Percentiles rank a stretch among this genome's conserved stretches.
These are phyloP conservation scores for Acipenser oxyrinchus DNA, from an alignment of 2,797 vertebrate species.

Conservation along the genomic window DNA sequence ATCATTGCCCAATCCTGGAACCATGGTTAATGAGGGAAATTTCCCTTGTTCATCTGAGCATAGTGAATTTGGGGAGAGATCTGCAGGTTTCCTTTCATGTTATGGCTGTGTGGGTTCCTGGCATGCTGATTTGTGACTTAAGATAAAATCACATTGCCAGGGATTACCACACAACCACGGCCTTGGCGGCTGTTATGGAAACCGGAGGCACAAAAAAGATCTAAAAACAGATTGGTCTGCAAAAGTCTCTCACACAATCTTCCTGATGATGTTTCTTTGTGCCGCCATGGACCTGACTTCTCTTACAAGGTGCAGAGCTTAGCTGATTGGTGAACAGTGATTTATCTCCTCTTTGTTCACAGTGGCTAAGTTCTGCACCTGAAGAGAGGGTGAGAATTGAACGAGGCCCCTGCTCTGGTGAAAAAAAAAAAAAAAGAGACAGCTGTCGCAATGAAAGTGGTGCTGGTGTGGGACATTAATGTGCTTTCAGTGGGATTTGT, in stretches of 20 bases:
- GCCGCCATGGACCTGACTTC: constrained; percentile 56
- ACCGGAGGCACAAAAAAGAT: constrained; percentile 36
- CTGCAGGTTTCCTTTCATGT: constrained; percentile 61
- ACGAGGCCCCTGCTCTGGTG: neutral
- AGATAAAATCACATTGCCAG: constrained; percentile 99
- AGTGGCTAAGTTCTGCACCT: constrained; percentile 99
- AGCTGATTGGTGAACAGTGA: constrained; percentile 99
- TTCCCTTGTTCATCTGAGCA: constrained; percentile 55
- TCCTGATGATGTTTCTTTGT: neutral
- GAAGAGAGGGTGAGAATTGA: constrained; percentile 68
- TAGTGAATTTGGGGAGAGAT: constrained; percentile 42
- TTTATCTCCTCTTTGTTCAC: constrained; percentile 98
- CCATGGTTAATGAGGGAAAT: constrained; percentile 64
- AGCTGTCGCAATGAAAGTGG: no score
- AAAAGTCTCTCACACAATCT: constrained; percentile 1
- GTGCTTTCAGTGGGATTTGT: no score
- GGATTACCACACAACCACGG: constrained; percentile 97
- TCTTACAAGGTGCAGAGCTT: constrained; percentile 96
- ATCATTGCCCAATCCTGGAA: constrained; percentile 51
- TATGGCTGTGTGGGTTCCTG: constrained; percentile 98
- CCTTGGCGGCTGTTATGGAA: constrained; percentile 71
- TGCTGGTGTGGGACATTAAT: no score
- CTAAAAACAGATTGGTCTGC: constrained; percentile 26
- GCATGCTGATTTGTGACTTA: constrained; percentile 99
- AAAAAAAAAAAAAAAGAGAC: neutral